Conservation (phyloP, 2,888 invertebrate species). For the Brachyopa scutellaris region DNA sequence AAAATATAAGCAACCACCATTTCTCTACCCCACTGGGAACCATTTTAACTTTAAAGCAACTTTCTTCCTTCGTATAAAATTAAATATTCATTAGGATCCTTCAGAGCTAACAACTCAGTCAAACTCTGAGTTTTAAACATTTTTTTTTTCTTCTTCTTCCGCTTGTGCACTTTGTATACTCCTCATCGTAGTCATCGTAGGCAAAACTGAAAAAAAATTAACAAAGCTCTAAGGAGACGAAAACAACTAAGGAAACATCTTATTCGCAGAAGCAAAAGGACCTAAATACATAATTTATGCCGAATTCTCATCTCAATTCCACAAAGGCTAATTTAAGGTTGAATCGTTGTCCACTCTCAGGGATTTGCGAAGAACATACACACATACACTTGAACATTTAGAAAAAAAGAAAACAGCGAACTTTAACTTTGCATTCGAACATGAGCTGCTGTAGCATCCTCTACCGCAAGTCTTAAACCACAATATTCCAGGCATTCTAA, state of each 20-base stretch:
- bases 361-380: slow-evolving; percentile 21
- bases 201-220: slow-evolving; percentile 24
- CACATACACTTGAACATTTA: not conserved
- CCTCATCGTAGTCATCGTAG: not conserved
- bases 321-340: slow-evolving; percentile 60
- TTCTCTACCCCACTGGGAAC: slow-evolving; percentile 38
- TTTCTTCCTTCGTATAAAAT: slow-evolving; percentile 48
- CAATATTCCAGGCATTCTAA: slow-evolving; percentile 45
- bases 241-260: slow-evolving; percentile 27
- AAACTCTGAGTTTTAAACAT: slow-evolving; percentile 17
- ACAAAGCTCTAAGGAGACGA: slow-evolving; percentile 19
- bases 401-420: not conserved
- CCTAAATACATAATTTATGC: slow-evolving; percentile 61
- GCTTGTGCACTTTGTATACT: not conserved
- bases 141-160: no score
- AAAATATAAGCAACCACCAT: no score
- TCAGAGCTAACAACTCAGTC: slow-evolving; percentile 50
- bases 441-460: slow-evolving; percentile 1
- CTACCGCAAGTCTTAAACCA: slow-evolving; percentile 10
- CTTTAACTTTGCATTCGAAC: slow-evolving; percentile 18
- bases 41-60: slow-evolving; percentile 55
- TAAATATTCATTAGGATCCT: slow-evolving; percentile 64
- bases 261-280: slow-evolving; percentile 43
- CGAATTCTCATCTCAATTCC: slow-evolving; percentile 60
- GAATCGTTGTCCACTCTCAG: slow-evolving; percentile 48